A percentile compares a stretch with the other conserved stretches of the same genome.
These are phyloP conservation scores for Casuarius casuarius DNA, from an alignment of 2,113 vertebrate genomes.

Conservation along the genomic window DNA sequence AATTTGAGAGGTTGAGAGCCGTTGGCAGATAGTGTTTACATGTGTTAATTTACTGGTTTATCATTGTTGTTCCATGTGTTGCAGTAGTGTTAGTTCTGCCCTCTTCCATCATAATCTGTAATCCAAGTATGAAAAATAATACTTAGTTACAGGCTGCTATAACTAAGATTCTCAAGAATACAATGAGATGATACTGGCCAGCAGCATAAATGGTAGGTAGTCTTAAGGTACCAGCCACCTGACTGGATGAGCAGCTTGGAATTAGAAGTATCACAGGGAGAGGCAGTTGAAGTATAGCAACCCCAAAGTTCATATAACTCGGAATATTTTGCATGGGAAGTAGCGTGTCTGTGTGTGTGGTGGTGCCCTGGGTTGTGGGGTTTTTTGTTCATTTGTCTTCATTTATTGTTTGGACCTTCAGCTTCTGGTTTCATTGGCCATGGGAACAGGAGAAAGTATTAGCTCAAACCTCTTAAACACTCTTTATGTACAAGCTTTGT, in stretches of 20 bases:
- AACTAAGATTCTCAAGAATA: not conserved
- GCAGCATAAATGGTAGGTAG: not conserved
- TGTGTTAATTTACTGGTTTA: constrained; percentile 24
- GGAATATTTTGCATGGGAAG: not conserved
- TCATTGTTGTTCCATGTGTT: not conserved
- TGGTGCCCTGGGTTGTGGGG: no score
- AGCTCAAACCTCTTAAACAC: not conserved
- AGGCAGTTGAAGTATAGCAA: not conserved
- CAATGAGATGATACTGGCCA: not conserved
- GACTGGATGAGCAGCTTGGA: not conserved
- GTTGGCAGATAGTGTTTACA: constrained; percentile 29
- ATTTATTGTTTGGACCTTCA: not conserved
- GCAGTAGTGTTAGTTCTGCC: not conserved
- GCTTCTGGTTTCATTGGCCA: not conserved
- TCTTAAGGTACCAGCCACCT: not conserved
- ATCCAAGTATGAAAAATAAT: not conserved
- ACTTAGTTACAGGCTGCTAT: not conserved
- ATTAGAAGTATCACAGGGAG: not conserved
- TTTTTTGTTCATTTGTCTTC: not conserved
- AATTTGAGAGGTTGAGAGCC: constrained; percentile 19
- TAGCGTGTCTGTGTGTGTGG: not conserved
- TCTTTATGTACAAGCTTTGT: rapidly evolving
- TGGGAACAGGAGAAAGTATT: not conserved
- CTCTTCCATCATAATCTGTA: not conserved
- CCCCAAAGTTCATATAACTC: not conserved